These are phyloP conservation scores for Eremobia ochroleuca DNA, from an alignment of 2,888 invertebrate genomes.

Conservation along the genomic window DNA sequence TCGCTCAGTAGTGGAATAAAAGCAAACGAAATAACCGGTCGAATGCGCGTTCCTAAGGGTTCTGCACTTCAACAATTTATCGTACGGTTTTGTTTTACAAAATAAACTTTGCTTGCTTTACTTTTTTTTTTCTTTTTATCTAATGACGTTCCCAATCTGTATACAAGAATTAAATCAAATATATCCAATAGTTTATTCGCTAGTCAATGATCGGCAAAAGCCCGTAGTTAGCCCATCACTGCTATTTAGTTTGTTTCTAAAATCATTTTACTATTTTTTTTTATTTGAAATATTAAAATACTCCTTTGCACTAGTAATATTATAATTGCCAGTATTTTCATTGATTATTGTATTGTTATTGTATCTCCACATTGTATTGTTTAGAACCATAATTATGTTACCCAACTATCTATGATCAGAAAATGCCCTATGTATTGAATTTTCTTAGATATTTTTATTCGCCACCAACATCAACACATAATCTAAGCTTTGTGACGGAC, in stretches of 20 bases:
- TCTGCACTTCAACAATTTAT: neutral
- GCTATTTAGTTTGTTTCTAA: neutral
- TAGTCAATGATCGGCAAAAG: neutral
- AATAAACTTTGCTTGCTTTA: no score
- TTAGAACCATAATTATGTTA: neutral
- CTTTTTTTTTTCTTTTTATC: no score
- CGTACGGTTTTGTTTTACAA: neutral
- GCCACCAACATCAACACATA: neutral
- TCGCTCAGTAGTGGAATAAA: slow-evolving; percentile 19
- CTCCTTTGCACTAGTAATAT: neutral
- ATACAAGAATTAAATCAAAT: no score
- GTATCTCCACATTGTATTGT: neutral
- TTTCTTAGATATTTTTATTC: neutral
- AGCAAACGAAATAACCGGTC: slow-evolving; percentile 4
- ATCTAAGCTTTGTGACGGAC: neutral
- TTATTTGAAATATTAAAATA: neutral
- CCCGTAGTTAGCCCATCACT: no score
- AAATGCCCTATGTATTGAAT: neutral
- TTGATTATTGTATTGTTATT: neutral
- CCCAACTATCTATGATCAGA: neutral
- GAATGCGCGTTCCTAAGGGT: slow-evolving; percentile 1
- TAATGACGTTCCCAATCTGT: no score
- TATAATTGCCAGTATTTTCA: neutral
- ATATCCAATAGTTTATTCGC: neutral
- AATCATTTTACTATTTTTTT: neutral